Evolutionary conservation across 2,888 invertebrate species (phyloP).

Genomic region (Lingula anatina): DNA sequence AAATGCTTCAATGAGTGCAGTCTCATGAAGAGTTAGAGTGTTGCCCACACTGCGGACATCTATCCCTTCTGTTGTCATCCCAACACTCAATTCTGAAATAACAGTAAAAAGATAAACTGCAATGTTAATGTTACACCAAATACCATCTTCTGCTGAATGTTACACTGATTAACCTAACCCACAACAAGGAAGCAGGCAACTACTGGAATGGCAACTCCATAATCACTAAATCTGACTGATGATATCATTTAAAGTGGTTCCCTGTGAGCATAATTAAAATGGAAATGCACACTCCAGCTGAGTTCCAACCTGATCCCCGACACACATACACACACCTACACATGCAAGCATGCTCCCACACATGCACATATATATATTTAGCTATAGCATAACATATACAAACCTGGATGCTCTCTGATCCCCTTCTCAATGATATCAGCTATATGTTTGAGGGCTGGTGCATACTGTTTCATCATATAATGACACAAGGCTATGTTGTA

Average conservation of each 20-base stretch:
- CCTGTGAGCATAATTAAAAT: neutral
- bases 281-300: neutral
- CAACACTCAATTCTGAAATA: conserved; percentile 78
- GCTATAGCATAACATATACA: too few relatives aligned
- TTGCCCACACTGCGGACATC: conserved; percentile 91
- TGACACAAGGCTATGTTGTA: conserved; percentile 95
- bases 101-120: neutral
- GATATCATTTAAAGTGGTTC: neutral
- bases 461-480: conserved; percentile 88
- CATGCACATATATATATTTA: too few relatives aligned
- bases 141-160: neutral
- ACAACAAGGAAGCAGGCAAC: too few relatives aligned
- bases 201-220: too few relatives aligned
- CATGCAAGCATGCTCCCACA: too few relatives aligned
- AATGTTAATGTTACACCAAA: too few relatives aligned
- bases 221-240: too few relatives aligned
- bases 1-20: conserved; percentile 94
- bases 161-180: neutral
- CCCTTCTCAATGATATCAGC: conserved; percentile 93
- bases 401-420: conserved; percentile 84
- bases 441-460: conserved; percentile 85
- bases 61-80: conserved; percentile 83
- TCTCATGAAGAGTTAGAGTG: conserved; percentile 86
- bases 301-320: neutral
- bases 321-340: neutral